Evolutionary conservation across 2,888 invertebrate genomes (phyloP).

Genomic region (Ptilodon capucinus): DNA sequence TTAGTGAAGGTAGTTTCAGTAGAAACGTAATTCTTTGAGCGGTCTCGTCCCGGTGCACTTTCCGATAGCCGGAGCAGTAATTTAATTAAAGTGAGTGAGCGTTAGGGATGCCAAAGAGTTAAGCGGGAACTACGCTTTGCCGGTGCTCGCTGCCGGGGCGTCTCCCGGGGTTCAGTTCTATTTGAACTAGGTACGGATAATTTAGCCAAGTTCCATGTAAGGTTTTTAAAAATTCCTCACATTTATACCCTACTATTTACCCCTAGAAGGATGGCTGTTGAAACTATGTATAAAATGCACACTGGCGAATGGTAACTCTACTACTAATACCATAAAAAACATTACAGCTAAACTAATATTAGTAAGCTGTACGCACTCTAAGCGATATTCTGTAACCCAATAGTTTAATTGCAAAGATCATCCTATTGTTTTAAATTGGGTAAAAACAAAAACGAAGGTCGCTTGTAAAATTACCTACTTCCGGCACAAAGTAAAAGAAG

Average conservation of each 20-base stretch:
- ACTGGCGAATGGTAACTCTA: too few species aligned
- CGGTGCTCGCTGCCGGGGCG: slow-evolving; percentile 16
- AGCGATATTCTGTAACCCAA: too few species aligned
- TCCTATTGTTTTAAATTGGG: neutral
- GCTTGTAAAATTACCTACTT: slow-evolving; percentile 1
- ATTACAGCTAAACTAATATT: too few species aligned
- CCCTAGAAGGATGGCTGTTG: too few species aligned
- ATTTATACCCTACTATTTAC: too few species aligned
- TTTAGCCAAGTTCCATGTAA: slow-evolving; percentile 2
- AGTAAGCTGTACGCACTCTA: too few species aligned
- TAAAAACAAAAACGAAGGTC: neutral
- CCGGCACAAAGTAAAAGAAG: neutral
- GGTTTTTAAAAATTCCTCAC: too few species aligned
- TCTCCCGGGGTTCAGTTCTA: slow-evolving; percentile 41
- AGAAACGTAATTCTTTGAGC: slow-evolving; percentile 41
- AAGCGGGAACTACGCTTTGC: slow-evolving; percentile 49
- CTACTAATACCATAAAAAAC: too few species aligned
- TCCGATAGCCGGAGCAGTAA: slow-evolving; percentile 57
- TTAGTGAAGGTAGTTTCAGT: slow-evolving; percentile 17
- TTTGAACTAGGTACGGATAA: slow-evolving; percentile 36
- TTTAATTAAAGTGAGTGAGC: slow-evolving; percentile 69
- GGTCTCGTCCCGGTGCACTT: slow-evolving; percentile 41
- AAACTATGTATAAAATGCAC: too few species aligned
- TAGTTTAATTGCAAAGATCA: too few species aligned
- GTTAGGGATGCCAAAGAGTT: slow-evolving; percentile 56